Evolutionary conservation across 1,140 invertebrate species (phyloP).

Genomic region (Bombus waltoni): DNA sequence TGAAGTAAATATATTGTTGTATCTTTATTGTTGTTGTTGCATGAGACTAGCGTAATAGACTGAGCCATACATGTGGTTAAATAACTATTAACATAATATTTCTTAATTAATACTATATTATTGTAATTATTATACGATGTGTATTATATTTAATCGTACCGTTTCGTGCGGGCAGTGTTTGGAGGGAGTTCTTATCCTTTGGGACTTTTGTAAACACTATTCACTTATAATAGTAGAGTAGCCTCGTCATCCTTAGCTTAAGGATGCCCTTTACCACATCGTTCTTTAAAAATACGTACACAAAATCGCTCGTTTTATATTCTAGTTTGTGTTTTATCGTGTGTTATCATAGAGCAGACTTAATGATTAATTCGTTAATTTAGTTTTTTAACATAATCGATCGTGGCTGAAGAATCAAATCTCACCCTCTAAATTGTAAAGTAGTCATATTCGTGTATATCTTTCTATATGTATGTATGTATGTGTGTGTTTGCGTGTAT

Average conservation of each 20-base stretch:
- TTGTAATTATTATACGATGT: constrained; percentile 79
- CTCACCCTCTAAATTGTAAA: not conserved
- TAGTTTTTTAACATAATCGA: not conserved
- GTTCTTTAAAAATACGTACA: not conserved
- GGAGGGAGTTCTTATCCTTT: constrained; percentile 74
- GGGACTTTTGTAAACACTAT: constrained; percentile 8
- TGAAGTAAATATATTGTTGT: constrained; percentile 79
- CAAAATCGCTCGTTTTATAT: not conserved
- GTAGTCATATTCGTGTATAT: not conserved
- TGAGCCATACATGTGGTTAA: constrained; percentile 79
- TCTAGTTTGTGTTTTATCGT: not conserved
- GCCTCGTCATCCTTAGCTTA: too few relatives aligned
- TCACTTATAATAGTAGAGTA: not conserved
- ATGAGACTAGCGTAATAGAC: constrained; percentile 81
- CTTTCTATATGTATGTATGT: not conserved
- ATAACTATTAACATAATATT: constrained; percentile 79
- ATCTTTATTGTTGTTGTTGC: constrained; percentile 81
- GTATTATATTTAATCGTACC: constrained; percentile 80
- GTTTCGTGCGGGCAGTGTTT: constrained; percentile 75
- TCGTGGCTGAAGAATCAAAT: not conserved
- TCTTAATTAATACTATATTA: constrained; percentile 79
- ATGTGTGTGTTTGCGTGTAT: not conserved
- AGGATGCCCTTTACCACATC: not conserved
- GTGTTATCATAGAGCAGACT: not conserved
- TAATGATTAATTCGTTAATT: not conserved